A percentile compares a stretch with the other conserved stretches of the same genome.
These are phyloP conservation scores for Fundulus diaphanus DNA, from an alignment of 2,797 vertebrate species.

Conservation along the genomic window DNA sequence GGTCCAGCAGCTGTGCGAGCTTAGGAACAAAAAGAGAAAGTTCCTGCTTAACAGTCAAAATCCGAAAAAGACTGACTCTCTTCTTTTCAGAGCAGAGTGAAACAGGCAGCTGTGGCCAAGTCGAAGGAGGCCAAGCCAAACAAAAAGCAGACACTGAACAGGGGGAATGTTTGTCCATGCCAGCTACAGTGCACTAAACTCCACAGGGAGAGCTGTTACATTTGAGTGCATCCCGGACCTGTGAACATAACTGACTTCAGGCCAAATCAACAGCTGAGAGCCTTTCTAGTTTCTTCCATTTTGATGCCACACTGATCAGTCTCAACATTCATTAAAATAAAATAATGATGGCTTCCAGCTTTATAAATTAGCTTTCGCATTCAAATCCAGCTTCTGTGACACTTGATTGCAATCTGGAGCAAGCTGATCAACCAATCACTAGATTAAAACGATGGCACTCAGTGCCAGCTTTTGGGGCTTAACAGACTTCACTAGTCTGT, in stretches of 20 bases:
- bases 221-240: slow-evolving; percentile 43
- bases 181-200: slow-evolving; percentile 82
- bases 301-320: not conserved
- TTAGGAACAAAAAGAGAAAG: slow-evolving; percentile 54
- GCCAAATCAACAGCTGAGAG: slow-evolving; percentile 21
- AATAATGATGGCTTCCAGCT: slow-evolving; percentile 5
- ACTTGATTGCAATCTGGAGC: slow-evolving; percentile 7
- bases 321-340: slow-evolving; percentile 20
- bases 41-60: slow-evolving; percentile 52
- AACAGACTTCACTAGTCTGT: not conserved
- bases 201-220: slow-evolving; percentile 67
- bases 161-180: slow-evolving; percentile 78
- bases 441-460: slow-evolving; percentile 9
- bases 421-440: slow-evolving; percentile 3
- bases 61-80: slow-evolving; percentile 43
- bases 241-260: slow-evolving; percentile 15
- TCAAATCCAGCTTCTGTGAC: slow-evolving; percentile 12
- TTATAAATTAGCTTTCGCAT: not conserved
- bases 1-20: slow-evolving; percentile 43
- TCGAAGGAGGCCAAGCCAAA: slow-evolving; percentile 57
- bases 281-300: slow-evolving; percentile 40
- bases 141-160: slow-evolving; percentile 66
- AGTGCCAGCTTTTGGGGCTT: not conserved
- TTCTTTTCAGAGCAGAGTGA: slow-evolving; percentile 47
- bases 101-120: slow-evolving; percentile 54